Evolutionary conservation across 2,797 vertebrate species (phyloP).

Genomic region (Todus mexicanus): DNA sequence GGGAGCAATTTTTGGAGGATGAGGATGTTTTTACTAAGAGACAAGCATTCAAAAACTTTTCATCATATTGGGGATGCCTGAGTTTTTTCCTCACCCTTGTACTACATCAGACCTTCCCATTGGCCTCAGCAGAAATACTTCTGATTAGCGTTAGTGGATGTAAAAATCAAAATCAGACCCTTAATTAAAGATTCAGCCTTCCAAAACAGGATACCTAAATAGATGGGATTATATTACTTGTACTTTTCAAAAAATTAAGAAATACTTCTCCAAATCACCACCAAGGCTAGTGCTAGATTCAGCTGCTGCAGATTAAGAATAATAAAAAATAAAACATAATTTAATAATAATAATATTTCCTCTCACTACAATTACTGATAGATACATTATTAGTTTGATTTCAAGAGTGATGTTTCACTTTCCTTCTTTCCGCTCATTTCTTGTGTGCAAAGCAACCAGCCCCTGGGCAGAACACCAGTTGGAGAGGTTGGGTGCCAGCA

Average conservation of each 20-base stretch:
- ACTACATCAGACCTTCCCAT: neutral
- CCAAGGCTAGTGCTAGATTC: neutral
- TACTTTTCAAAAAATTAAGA: neutral
- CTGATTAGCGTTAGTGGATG: neutral
- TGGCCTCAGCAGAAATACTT: neutral
- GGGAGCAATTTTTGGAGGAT: neutral
- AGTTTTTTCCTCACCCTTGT: neutral
- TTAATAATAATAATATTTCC: neutral
- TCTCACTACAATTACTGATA: neutral
- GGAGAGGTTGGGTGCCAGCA: neutral
- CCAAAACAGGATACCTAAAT: neutral
- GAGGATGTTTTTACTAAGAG: neutral
- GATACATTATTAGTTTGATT: neutral
- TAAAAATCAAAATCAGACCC: neutral
- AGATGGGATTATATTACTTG: neutral
- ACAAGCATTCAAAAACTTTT: neutral
- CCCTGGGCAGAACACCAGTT: neutral
- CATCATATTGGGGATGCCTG: neutral
- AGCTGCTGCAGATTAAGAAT: neutral
- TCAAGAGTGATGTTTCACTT: neutral
- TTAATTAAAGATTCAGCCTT: neutral
- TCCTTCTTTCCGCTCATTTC: neutral
- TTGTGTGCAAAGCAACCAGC: neutral
- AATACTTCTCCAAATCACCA: neutral
- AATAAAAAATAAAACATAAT: too few species aligned